Conservation (phyloP, 2,797 vertebrate species). For the Crocidura indochinensis region DNA sequence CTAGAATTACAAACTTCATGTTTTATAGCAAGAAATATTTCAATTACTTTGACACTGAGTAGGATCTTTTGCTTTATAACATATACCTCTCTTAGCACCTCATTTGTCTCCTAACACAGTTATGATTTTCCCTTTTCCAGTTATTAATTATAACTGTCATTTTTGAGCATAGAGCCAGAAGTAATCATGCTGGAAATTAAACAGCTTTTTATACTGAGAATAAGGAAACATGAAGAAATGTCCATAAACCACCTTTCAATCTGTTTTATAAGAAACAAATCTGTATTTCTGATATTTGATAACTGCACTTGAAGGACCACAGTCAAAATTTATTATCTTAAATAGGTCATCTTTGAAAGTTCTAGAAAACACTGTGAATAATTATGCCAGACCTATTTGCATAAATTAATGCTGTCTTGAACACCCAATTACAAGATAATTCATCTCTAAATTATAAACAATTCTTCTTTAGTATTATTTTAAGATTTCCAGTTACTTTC, state of each 20-base stretch:
- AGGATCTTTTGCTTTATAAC: conserved; percentile 54
- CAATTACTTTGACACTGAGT: conserved; percentile 18
- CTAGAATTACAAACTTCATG: background rate
- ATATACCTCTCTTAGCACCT: conserved; percentile 36
- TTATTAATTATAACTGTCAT: conserved; percentile 79
- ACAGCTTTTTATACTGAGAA: conserved; percentile 35
- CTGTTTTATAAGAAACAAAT: conserved; percentile 42
- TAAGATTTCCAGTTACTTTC: conserved; percentile 39
- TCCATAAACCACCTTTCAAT: conserved; percentile 24
- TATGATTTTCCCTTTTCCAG: conserved; percentile 31
- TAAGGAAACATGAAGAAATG: conserved; percentile 28
- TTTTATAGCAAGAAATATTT: conserved; percentile 51
- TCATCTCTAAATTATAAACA: conserved; percentile 30
- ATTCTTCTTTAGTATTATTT: conserved; percentile 51
- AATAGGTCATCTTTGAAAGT: conserved; percentile 22
- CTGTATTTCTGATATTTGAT: conserved; percentile 11
- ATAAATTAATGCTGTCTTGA: background rate
- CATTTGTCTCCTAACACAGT: conserved; percentile 51
- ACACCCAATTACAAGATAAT: background rate
- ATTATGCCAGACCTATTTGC: background rate
- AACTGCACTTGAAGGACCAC: background rate
- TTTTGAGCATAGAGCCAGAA: conserved; percentile 61
- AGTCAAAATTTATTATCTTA: conserved; percentile 36
- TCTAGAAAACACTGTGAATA: conserved; percentile 37
- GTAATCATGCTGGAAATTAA: conserved; percentile 57